A percentile compares a stretch with the other conserved stretches of the same genome.
Conservation (phyloP, 2,113 vertebrate species). For the Myotis brandtii region DNA sequence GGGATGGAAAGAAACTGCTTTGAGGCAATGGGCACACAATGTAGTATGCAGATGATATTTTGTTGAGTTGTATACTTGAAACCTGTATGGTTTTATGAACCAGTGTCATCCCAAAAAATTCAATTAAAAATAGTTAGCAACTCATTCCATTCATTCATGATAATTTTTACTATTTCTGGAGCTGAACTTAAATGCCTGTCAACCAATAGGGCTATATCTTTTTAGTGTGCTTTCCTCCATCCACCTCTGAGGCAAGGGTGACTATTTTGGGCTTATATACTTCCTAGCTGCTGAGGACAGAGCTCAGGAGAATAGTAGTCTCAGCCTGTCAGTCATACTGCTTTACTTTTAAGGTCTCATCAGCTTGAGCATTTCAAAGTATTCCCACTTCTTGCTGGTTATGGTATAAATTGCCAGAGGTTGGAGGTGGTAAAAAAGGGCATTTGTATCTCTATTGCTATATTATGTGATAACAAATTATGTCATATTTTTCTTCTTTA, state of each 20-base stretch:
- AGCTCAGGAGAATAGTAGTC: not conserved
- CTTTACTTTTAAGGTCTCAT: not conserved
- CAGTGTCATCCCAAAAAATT: not conserved
- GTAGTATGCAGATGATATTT: not conserved
- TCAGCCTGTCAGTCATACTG: not conserved
- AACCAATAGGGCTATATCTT: not conserved
- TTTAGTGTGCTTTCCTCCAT: not conserved
- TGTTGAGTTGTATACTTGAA: not conserved
- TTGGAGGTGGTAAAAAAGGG: not conserved
- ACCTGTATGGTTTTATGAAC: not conserved
- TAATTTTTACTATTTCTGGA: not conserved
- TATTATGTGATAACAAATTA: not conserved
- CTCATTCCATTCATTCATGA: not conserved
- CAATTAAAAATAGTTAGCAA: not conserved
- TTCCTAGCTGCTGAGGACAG: not conserved
- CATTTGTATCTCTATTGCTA: not conserved
- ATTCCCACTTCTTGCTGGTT: not conserved
- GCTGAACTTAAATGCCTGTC: not conserved
- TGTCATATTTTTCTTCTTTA: constrained; percentile 33
- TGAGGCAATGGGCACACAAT: not conserved
- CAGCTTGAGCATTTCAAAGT: not conserved
- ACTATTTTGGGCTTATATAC: not conserved
- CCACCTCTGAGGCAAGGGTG: not conserved
- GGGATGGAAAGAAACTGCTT: not conserved
- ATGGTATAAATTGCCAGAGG: not conserved